A percentile compares a stretch with the other conserved stretches of the same genome.
Conservation (phyloP, 2,888 invertebrate genomes). For the Stenurella melanura region DNA sequence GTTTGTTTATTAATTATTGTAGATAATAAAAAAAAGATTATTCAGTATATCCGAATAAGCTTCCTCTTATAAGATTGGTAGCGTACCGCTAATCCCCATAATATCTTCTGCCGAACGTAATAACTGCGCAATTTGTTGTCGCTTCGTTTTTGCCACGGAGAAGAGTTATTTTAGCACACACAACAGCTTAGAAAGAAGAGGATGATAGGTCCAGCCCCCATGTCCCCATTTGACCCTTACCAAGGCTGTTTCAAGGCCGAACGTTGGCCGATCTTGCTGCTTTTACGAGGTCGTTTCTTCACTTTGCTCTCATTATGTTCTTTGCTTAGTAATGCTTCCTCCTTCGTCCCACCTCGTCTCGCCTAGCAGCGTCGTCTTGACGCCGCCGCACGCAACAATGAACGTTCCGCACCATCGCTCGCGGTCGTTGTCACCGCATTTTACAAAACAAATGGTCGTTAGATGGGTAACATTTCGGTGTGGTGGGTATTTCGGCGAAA, state of each 20-base stretch:
- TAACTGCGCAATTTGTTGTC: constrained; percentile 38
- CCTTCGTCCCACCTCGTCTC: constrained; percentile 21
- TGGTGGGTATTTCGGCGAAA: constrained; percentile 17
- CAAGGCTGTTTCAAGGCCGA: constrained; percentile 75
- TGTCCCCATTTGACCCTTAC: constrained; percentile 69
- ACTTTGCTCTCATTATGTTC: constrained; percentile 71
- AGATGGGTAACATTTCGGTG: constrained; percentile 14
- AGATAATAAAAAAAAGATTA: too few species aligned
- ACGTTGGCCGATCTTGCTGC: constrained; percentile 72
- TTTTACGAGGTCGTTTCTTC: constrained; percentile 68
- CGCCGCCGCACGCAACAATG: constrained; percentile 57
- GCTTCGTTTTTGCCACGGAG: constrained; percentile 25
- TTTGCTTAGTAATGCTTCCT: constrained; percentile 51
- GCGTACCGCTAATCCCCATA: constrained; percentile 15
- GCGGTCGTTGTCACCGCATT: constrained; percentile 60
- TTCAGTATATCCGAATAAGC: neutral
- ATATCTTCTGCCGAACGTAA: constrained; percentile 13
- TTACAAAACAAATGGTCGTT: constrained; percentile 26
- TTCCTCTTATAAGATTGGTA: constrained; percentile 5
- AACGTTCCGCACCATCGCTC: constrained; percentile 64
- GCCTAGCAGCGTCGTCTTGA: constrained; percentile 21
- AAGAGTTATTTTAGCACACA: constrained; percentile 39
- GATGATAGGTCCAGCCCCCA: constrained; percentile 28
- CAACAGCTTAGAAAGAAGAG: constrained; percentile 35
- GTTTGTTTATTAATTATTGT: too few species aligned